These are phyloP conservation scores for Scolanthus callimorphus DNA, from an alignment of 92 coral and sea anemone species.

Conservation along the genomic window DNA sequence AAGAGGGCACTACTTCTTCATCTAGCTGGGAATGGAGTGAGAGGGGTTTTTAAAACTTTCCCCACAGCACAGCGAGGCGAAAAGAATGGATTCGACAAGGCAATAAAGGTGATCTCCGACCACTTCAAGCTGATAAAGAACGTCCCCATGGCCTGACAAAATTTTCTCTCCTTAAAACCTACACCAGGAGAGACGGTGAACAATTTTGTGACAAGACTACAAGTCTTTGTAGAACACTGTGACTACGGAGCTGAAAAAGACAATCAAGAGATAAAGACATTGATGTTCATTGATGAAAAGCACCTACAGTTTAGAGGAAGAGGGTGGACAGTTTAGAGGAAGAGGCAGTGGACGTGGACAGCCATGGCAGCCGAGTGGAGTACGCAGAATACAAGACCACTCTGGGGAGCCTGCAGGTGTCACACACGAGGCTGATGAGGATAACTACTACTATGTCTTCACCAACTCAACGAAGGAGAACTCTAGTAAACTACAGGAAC, in stretches of 20 bases:
- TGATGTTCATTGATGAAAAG: slow-evolving; percentile 28
- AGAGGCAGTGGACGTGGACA: slow-evolving; percentile 28
- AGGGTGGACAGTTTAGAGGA: slow-evolving; percentile 38
- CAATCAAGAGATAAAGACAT: slow-evolving; percentile 37
- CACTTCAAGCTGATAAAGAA: slow-evolving; percentile 37
- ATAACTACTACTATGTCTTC: slow-evolving; percentile 20
- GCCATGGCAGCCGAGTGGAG: too few species aligned
- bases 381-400: too few species aligned
- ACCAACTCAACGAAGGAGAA: too few species aligned
- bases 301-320: too few species aligned
- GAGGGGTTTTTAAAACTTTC: too few species aligned
- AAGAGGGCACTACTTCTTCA: too few species aligned
- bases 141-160: slow-evolving; percentile 27
- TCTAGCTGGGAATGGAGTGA: too few species aligned
- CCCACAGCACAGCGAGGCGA: too few species aligned
- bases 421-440: not conserved
- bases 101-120: slow-evolving; percentile 15
- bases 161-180: slow-evolving; percentile 25
- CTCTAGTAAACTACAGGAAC: too few species aligned
- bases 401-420: too few species aligned
- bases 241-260: slow-evolving; percentile 41
- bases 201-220: slow-evolving; percentile 37
- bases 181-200: slow-evolving; percentile 37
- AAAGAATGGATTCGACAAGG: slow-evolving; percentile 28
- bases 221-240: slow-evolving; percentile 32